These are phyloP conservation scores for Chromis chromis DNA, from an alignment of 2,797 vertebrate genomes.

Conservation along the genomic window DNA sequence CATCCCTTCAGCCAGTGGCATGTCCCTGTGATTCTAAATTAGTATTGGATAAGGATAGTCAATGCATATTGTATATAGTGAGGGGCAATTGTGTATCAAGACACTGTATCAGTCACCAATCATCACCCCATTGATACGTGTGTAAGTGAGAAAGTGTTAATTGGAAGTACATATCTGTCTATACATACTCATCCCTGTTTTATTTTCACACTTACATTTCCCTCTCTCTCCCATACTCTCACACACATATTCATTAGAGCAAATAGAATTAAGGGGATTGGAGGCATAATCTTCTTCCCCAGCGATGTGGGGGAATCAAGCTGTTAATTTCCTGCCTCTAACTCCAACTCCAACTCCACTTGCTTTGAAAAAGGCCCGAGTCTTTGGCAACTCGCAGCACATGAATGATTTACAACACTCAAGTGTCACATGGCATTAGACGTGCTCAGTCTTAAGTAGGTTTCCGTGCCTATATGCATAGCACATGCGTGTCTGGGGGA, in stretches of 20 bases:
- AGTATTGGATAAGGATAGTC: not conserved
- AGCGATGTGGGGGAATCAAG: conserved; percentile 63
- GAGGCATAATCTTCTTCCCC: conserved; percentile 76
- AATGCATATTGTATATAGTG: not conserved
- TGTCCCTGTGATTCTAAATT: not conserved
- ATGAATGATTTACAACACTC: conserved; percentile 60
- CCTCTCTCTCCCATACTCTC: conserved; percentile 24
- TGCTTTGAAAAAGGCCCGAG: conserved; percentile 52
- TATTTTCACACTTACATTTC: conserved; percentile 28
- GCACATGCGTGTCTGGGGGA: conserved; percentile 15
- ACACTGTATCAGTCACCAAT: conserved; percentile 7
- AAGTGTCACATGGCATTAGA: conserved; percentile 48
- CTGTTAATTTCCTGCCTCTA: conserved; percentile 72
- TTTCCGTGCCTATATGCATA: conserved; percentile 8
- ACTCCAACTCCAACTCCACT: conserved; percentile 51
- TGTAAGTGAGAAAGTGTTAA: conserved; percentile 36
- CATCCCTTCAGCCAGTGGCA: not conserved
- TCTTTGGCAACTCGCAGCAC: conserved; percentile 34
- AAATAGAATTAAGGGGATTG: conserved; percentile 82
- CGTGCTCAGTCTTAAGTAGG: conserved; percentile 5
- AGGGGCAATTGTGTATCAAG: conserved; percentile 9
- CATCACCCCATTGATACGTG: conserved; percentile 12
- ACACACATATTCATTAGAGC: conserved; percentile 72
- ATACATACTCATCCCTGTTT: conserved; percentile 40
- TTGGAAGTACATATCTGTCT: conserved; percentile 57